A percentile compares a stretch with the other conserved stretches of the same genome.
phyloP scores from a whole-genome alignment of 2,888 invertebrate genomes.

The Archaeoteleia sp. region DNA sequence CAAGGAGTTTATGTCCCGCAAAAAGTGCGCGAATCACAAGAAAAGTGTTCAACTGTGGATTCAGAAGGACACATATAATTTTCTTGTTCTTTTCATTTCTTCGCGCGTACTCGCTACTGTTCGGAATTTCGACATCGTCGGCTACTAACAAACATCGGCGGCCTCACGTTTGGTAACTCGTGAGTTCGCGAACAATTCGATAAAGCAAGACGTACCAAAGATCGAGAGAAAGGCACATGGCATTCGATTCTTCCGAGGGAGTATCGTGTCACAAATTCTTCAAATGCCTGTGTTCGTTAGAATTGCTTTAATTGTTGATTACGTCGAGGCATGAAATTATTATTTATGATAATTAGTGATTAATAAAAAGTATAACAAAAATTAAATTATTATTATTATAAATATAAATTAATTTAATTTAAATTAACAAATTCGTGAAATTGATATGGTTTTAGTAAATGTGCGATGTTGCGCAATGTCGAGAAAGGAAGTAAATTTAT shows the following conservation, averaged over 20 bases:
- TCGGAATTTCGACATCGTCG: constrained; percentile 34
- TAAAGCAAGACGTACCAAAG: constrained; percentile 27
- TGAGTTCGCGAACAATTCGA: constrained; percentile 29
- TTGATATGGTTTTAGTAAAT: too few relatives aligned
- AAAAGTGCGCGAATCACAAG: neutral
- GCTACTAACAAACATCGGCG: constrained; percentile 27
- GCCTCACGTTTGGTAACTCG: constrained; percentile 28
- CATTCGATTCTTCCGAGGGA: constrained; percentile 29
- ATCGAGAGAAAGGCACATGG: constrained; percentile 41
- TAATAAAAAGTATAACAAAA: too few relatives aligned
- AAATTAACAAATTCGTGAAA: too few relatives aligned
- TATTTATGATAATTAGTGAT: too few relatives aligned
- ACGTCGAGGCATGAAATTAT: too few relatives aligned
- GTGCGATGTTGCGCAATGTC: too few relatives aligned
- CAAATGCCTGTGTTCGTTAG: constrained; percentile 16
- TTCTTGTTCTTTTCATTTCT: constrained; percentile 25
- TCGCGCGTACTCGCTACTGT: constrained; percentile 36
- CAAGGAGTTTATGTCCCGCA: too few relatives aligned
- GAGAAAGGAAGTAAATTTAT: neutral
- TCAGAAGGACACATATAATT: constrained; percentile 31
- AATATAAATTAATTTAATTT: neutral
- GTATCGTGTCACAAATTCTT: constrained; percentile 27
- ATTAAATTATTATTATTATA: too few relatives aligned
- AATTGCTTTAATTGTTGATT: neutral
- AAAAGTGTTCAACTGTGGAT: constrained; percentile 19